A percentile compares a stretch with the other conserved stretches of the same genome.
phyloP scores from a whole-genome alignment of 2,797 vertebrate genomes.

The Cercopithecus neglectus region DNA sequence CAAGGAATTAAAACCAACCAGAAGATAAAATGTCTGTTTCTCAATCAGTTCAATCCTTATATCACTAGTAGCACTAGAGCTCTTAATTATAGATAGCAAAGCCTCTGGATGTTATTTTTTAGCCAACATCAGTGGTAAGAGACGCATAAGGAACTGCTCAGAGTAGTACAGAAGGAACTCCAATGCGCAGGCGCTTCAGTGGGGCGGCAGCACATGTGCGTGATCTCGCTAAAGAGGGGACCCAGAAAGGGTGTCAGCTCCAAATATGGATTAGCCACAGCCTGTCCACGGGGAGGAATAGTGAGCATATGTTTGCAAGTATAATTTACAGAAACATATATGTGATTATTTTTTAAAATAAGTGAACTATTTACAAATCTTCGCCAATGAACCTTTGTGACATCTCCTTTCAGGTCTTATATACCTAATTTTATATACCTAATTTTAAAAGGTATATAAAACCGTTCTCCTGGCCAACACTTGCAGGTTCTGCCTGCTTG shows the following conservation, averaged over 20 bases:
- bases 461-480: constrained; percentile 74
- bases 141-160: constrained; percentile 80
- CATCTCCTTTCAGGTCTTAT: constrained; percentile 78
- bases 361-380: constrained; percentile 82
- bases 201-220: constrained; percentile 59
- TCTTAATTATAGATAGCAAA: constrained; percentile 84
- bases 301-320: constrained; percentile 51
- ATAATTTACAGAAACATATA: constrained; percentile 80
- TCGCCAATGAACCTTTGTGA: constrained; percentile 81
- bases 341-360: constrained; percentile 82
- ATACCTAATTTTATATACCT: no score
- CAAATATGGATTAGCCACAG: constrained; percentile 62
- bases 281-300: constrained; percentile 73
- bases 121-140: constrained; percentile 80
- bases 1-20: constrained; percentile 84
- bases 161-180: constrained; percentile 78
- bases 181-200: constrained; percentile 67
- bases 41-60: constrained; percentile 82
- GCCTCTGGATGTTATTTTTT: constrained; percentile 81
- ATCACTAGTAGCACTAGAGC: constrained; percentile 78
- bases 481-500: constrained; percentile 49
- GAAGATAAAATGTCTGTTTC: constrained; percentile 84
- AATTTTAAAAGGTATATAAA: constrained; percentile 81
- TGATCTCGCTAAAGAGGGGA: constrained; percentile 69
- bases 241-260: neutral